These are phyloP conservation scores for Callipepla californica DNA, from an alignment of 2,113 vertebrate species.

Conservation along the genomic window DNA sequence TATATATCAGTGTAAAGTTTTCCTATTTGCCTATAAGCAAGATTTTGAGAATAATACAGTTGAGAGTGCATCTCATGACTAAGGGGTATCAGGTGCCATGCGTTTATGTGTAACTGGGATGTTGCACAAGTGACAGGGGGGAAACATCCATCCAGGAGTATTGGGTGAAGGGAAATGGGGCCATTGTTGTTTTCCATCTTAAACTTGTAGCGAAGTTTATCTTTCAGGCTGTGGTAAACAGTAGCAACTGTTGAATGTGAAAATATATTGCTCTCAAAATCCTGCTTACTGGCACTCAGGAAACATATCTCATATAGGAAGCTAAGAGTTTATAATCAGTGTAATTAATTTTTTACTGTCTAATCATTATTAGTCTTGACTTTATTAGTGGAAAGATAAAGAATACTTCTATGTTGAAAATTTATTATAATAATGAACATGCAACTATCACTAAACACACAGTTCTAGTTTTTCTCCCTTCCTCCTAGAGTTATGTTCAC, in stretches of 20 bases:
- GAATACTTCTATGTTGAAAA: not conserved
- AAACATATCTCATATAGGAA: not conserved
- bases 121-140: not conserved
- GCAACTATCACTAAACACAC: not conserved
- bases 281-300: not conserved
- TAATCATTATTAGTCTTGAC: not conserved
- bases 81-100: not conserved
- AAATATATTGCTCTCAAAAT: not conserved
- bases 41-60: not conserved
- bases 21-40: not conserved
- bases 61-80: not conserved
- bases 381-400: not conserved
- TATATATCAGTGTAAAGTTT: not conserved
- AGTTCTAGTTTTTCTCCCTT: accelerated
- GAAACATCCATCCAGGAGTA: not conserved
- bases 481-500: not conserved
- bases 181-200: not conserved
- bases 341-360: not conserved
- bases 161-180: accelerated
- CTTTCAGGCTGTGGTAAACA: not conserved
- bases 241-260: not conserved
- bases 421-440: not conserved
- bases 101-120: not conserved
- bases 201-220: not conserved
- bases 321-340: not conserved